Evolutionary conservation across 2,888 invertebrate species (phyloP), one percentile per base, ranked within the genome.

Genomic region (Volucella bombylans): DNA sequence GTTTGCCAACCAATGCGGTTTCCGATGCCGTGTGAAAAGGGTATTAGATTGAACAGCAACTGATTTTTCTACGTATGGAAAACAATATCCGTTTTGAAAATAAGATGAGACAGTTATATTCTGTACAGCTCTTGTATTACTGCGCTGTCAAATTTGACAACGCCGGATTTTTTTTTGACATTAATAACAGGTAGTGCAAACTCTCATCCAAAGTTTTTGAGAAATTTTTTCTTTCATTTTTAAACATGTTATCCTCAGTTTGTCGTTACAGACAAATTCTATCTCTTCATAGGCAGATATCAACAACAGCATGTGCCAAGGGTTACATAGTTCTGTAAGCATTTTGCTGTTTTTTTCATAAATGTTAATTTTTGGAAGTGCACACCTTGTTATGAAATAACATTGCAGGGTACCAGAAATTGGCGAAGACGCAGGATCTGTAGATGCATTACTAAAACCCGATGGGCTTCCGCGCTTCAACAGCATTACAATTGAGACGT

Each of bases 401-500:
- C 11, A 59, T 91, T 92, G 78, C 91, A 96, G 96, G 86, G 94
- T 96, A 86, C 96, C 96, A 78, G 96, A 96, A 93, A 96, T 96
- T 81, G 96, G 96, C 2, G 96, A 96, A 90, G 97, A 98, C 92
- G 93, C 94, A 14, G 94, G 94, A 10, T 95, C 96, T 67, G 95
- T 95, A 88, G 96, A 96, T 91, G 94, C 95, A 3, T 91, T 97
- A 18, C 91, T 97, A 9, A 94, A 95, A 82, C 82, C 90, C 2
- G 94, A 95, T 74, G 95, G 95, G 0, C 92, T 96, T 54, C 97
- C 97, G 6, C 95, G 96, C 89, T 98, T 97, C 90, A 95, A 94
- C 88, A 94, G 94, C 82, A 93, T 98, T 18, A 95, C 95, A 1
- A 95, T 97, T 59, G 96, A 97, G 91, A 96, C 96, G 91, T 97